Evolutionary conservation across 2,888 invertebrate genomes (phyloP).

Genomic region (Polyploca ridens): DNA sequence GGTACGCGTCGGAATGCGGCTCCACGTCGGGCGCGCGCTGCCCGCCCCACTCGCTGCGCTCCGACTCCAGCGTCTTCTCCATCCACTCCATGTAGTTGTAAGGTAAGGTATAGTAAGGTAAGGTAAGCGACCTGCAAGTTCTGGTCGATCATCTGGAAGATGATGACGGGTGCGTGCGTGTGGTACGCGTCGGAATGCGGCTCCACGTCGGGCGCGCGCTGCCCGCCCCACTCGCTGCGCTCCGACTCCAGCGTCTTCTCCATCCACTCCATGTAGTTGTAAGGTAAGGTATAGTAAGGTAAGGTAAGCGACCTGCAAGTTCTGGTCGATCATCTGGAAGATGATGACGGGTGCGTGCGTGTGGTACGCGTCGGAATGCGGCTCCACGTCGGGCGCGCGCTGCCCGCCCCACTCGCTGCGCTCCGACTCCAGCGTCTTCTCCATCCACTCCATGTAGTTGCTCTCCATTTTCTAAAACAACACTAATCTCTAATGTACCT

Average conservation of each 20-base stretch:
- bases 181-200: slow-evolving; percentile 92
- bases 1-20: slow-evolving; percentile 91
- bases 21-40: slow-evolving; percentile 92
- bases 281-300: neutral
- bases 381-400: slow-evolving; percentile 92
- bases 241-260: slow-evolving; percentile 96
- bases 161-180: slow-evolving; percentile 97
- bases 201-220: slow-evolving; percentile 91
- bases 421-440: slow-evolving; percentile 95
- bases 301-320: slow-evolving; percentile 86
- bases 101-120: neutral
- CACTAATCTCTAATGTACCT: neutral
- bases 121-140: slow-evolving; percentile 88
- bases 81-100: slow-evolving; percentile 90
- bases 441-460: slow-evolving; percentile 98
- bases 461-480: slow-evolving; percentile 89
- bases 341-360: slow-evolving; percentile 98
- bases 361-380: slow-evolving; percentile 92
- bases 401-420: slow-evolving; percentile 96
- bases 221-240: slow-evolving; percentile 95
- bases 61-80: slow-evolving; percentile 95
- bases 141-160: slow-evolving; percentile 99
- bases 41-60: slow-evolving; percentile 96
- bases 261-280: slow-evolving; percentile 91
- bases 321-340: slow-evolving; percentile 99